Evolutionary conservation across 2,113 vertebrate species (phyloP).

Genomic region (Hippocampus abdominalis): DNA sequence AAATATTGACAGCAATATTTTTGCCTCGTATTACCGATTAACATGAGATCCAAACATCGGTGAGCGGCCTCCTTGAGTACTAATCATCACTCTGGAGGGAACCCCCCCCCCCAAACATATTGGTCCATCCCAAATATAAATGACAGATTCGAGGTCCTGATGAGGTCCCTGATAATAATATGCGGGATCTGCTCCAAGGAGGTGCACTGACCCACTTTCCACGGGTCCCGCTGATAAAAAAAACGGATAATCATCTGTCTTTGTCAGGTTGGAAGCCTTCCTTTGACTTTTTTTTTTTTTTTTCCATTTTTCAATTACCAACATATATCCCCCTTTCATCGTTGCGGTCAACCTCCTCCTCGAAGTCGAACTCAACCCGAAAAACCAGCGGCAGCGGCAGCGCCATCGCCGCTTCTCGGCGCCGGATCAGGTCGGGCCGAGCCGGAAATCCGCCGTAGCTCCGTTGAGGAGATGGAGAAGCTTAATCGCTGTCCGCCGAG

Average conservation of each 20-base stretch:
- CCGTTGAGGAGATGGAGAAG: constrained; percentile 50
- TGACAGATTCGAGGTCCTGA: background rate
- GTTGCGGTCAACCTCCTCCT: background rate
- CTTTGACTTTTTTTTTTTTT: background rate
- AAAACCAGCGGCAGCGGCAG: background rate
- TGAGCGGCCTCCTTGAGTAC: too few species aligned
- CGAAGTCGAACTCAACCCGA: background rate
- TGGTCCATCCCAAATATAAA: background rate
- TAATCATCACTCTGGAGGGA: too few species aligned
- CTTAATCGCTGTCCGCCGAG: constrained; percentile 70
- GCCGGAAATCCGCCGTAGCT: constrained; percentile 44
- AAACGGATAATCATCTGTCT: background rate
- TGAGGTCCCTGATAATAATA: too few species aligned
- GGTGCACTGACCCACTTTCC: background rate
- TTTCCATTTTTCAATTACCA: background rate
- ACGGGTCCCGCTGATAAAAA: too few species aligned
- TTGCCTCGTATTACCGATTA: too few species aligned
- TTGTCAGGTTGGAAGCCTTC: background rate
- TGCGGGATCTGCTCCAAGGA: too few species aligned
- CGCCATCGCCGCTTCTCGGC: background rate
- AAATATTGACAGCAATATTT: too few species aligned
- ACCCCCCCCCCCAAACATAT: too few species aligned
- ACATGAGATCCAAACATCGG: too few species aligned
- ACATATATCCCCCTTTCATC: background rate
- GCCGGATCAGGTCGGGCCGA: constrained; percentile 17